A percentile compares a stretch with the other conserved stretches of the same genome.
Evolutionary conservation across 2,888 invertebrate genomes (phyloP).

Genomic region (Dioctria rufipes): DNA sequence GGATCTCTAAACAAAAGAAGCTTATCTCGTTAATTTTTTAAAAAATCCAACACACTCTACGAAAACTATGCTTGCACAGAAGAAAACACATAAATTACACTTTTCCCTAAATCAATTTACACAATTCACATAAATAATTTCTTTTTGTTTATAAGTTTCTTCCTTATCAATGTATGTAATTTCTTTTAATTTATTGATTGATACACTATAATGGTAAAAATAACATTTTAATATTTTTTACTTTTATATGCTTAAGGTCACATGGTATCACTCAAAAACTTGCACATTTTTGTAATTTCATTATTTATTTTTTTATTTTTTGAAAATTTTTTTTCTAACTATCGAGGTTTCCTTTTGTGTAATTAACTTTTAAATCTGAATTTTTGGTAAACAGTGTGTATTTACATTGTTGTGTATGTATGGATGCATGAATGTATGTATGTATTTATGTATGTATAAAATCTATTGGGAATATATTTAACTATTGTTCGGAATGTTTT

Average conservation of each 20-base stretch:
- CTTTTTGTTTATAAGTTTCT: background rate
- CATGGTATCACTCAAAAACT: conserved; percentile 71
- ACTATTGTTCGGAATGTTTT: conserved; percentile 34
- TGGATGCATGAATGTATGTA: background rate
- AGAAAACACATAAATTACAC: conserved; percentile 19
- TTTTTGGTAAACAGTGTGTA: conserved; percentile 26
- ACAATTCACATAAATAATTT: background rate
- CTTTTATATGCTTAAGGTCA: conserved; percentile 66
- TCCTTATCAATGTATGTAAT: background rate
- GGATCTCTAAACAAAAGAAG: background rate
- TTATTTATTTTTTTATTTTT: background rate
- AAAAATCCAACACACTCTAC: background rate
- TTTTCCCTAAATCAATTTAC: conserved; percentile 21
- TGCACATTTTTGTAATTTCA: conserved; percentile 50
- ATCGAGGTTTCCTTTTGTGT: conserved; percentile 36
- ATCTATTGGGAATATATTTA: conserved; percentile 15
- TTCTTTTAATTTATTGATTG: conserved; percentile 1
- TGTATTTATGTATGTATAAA: conserved; percentile 40
- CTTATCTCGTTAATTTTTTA: background rate
- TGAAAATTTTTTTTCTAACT: conserved; percentile 54
- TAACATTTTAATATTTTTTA: conserved; percentile 41
- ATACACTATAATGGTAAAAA: conserved; percentile 40
- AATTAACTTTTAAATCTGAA: background rate
- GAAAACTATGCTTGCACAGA: too few relatives aligned
- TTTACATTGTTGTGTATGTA: too few relatives aligned